These are phyloP conservation scores for Cerastis rubricosa DNA, from an alignment of 2,888 invertebrate species.

Conservation along the genomic window DNA sequence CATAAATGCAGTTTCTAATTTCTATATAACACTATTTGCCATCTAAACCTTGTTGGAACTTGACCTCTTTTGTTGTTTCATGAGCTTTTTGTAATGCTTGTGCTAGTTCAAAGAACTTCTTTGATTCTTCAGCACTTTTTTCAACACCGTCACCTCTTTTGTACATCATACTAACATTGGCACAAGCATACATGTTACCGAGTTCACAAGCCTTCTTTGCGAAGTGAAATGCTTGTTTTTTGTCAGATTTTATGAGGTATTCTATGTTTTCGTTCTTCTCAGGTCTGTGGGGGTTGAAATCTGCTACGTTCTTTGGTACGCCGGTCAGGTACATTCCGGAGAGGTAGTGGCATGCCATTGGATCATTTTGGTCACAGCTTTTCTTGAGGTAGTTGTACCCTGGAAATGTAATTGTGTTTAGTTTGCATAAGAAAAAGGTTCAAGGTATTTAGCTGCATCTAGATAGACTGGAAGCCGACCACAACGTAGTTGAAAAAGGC, in stretches of 20 bases:
- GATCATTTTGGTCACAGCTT: conserved; percentile 91
- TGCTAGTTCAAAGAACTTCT: conserved; percentile 93
- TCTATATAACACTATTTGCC: conserved; percentile 62
- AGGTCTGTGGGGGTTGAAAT: conserved; percentile 81
- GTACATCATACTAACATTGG: conserved; percentile 97
- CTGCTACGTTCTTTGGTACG: conserved; percentile 91
- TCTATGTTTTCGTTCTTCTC: conserved; percentile 87
- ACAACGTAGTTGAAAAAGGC: background rate
- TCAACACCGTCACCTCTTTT: conserved; percentile 95
- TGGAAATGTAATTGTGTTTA: conserved; percentile 66
- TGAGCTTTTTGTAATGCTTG: conserved; percentile 93
- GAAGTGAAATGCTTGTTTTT: conserved; percentile 94
- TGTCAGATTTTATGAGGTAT: conserved; percentile 92
- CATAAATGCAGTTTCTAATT: conserved; percentile 59
- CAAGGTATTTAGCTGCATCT: background rate
- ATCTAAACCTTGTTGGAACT: conserved; percentile 91
- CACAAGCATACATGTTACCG: conserved; percentile 96
- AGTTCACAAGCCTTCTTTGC: conserved; percentile 95
- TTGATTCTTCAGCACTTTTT: conserved; percentile 93
- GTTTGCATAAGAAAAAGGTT: background rate
- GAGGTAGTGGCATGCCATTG: conserved; percentile 95
- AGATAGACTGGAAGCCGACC: background rate
- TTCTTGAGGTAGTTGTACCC: conserved; percentile 91
- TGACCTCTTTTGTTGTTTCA: conserved; percentile 87
- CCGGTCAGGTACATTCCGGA: conserved; percentile 95